Base-by-base conservation (phyloP, 2,888 invertebrate genomes). In the Leptinotarsa rubiginosa region DNA sequence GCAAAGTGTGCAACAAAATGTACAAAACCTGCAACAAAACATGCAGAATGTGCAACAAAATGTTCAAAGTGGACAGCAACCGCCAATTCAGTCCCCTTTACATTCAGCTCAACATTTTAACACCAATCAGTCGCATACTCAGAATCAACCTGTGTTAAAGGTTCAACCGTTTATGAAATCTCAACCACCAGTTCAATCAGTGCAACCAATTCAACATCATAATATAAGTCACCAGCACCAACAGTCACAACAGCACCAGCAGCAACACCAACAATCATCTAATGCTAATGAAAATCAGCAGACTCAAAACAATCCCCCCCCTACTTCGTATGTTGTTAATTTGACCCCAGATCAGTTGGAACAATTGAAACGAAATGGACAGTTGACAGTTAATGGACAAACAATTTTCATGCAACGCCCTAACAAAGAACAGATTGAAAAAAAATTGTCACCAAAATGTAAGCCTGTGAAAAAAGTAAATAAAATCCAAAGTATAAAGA, bases 351-450 rank as follows among this genome's bases (percentile, higher is more conserved):
- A 88, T 41, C 88, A 88, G 75, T 76, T 88, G 69, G 88, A 88
- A 75, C 87, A 87, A 75, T 79, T 88, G 72, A 88, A 88, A 78
- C 79, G 87, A 3, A 88, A 88, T 70, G 88, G 88, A 16, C 88
- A 88, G 75, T 78, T 88, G 62, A 88, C 87, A 1, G 87, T 88
- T 1, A 88, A 88, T 73, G 88, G 88, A 13, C 88, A 88, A 76
- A 88, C 88, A 1, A 87, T 88, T 18, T 88, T 87, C 72, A 88
- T 88, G 88, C 88, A 88, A 75, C 81, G 88, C 47, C 84, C 86
- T 20, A 86, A 84, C 76, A 83, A 81, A 64, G 79, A 81, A 22
- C 81, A 82, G 31, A 80, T 78, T 68, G 82, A 82, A 67, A 86
- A 85, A 78, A 87, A 87, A 78, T 75, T 86, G 49, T 86, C 87